Evolutionary conservation across 2,888 invertebrate genomes (phyloP).

Genomic region (Furcula furcula): DNA sequence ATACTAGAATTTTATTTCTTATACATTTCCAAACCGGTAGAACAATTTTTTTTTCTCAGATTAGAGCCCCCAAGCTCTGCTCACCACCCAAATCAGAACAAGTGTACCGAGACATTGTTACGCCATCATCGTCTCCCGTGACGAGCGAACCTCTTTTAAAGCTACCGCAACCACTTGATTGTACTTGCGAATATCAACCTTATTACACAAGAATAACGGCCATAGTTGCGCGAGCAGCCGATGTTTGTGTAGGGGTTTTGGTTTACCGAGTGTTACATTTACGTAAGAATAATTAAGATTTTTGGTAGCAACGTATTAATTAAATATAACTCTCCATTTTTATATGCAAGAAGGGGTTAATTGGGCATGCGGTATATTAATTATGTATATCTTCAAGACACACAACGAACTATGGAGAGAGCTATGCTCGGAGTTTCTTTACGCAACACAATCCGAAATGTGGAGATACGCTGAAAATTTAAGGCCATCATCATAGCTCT

Average conservation of each 20-base stretch:
- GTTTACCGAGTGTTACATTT: conserved; percentile 19
- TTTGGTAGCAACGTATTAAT: conserved; percentile 21
- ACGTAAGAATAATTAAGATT: conserved; percentile 31
- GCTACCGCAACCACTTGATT: conserved; percentile 11
- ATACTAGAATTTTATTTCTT: background rate
- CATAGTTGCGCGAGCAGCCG: conserved; percentile 7
- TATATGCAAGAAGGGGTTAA: background rate
- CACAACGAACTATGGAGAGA: background rate
- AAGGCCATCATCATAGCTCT: too few relatives aligned
- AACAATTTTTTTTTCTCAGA: conserved; percentile 21
- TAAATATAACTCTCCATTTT: conserved; percentile 8
- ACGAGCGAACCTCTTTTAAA: conserved; percentile 38
- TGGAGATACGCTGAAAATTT: too few relatives aligned
- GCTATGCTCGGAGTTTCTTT: too few relatives aligned
- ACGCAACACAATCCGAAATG: too few relatives aligned
- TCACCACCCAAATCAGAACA: conserved; percentile 41
- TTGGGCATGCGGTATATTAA: background rate
- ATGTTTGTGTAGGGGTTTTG: conserved; percentile 5
- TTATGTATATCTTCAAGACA: background rate
- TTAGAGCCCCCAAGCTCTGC: conserved; percentile 18
- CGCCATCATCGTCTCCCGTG: conserved; percentile 61
- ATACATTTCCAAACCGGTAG: conserved; percentile 7
- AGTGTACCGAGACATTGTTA: conserved; percentile 54
- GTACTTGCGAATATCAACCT: conserved; percentile 8
- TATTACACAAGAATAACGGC: conserved; percentile 1